Conservation (phyloP, 1,140 invertebrate species). For the Lethocerus indicus region DNA sequence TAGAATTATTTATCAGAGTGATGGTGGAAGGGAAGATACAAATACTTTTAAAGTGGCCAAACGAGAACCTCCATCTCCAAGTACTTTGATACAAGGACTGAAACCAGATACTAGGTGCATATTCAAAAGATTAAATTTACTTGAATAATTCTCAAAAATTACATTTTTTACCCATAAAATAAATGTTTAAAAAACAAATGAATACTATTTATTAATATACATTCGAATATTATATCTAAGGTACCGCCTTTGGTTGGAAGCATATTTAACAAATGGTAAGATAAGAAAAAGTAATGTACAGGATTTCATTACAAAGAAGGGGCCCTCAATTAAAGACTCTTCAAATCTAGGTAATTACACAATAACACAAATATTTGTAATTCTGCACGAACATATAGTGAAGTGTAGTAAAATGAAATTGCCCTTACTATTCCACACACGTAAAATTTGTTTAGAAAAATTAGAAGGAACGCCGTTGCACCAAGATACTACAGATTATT, state of each 20-base stretch:
- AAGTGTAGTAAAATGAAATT: no score
- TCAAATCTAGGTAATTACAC: no score
- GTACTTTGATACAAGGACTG: slow-evolving; percentile 47
- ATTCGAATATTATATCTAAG: slow-evolving; percentile 23
- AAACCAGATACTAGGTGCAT: slow-evolving; percentile 52
- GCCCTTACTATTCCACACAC: no score
- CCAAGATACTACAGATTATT: slow-evolving; percentile 48
- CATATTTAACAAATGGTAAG: slow-evolving; percentile 73
- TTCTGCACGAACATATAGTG: no score
- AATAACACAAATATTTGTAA: no score
- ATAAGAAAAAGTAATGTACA: slow-evolving; percentile 77
- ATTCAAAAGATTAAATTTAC: not conserved
- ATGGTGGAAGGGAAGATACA: slow-evolving; percentile 53
- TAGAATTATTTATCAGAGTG: slow-evolving; percentile 63
- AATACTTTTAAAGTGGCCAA: slow-evolving; percentile 72
- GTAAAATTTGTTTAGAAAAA: slow-evolving; percentile 12
- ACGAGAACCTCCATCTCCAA: slow-evolving; percentile 46
- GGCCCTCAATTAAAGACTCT: no score
- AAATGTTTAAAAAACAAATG: no score
- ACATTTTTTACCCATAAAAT: not conserved
- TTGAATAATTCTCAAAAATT: no score
- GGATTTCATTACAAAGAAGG: slow-evolving; percentile 66
- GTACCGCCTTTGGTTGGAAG: slow-evolving; percentile 71
- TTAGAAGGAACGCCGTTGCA: slow-evolving; percentile 7
- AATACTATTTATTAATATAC: not conserved